Conservation (phyloP, 2,888 invertebrate genomes). For the Schizaphis graminum region DNA sequence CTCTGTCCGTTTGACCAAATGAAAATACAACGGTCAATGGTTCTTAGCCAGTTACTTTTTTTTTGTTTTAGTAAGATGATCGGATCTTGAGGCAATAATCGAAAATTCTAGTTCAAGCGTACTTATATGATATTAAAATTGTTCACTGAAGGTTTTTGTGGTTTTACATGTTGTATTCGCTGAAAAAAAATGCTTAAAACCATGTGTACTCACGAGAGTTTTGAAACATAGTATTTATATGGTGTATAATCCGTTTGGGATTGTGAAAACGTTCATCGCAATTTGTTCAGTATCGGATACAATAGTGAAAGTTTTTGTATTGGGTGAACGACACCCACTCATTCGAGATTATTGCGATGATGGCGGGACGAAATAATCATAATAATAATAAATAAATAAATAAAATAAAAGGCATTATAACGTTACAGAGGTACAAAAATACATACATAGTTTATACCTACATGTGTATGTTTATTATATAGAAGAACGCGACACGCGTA, state of each 20-base stretch:
- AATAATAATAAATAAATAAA: constrained; percentile 6
- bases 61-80: not conserved
- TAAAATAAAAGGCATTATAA: not conserved
- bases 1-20: not conserved
- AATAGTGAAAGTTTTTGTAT: constrained; percentile 53
- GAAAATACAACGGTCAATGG: not conserved
- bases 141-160: not conserved
- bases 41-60: not conserved
- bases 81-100: not conserved
- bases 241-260: constrained; percentile 15
- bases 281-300: constrained; percentile 50
- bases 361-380: constrained; percentile 15
- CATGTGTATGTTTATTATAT: constrained; percentile 1
- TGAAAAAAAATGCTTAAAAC: not conserved
- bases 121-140: not conserved
- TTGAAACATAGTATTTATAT: not conserved
- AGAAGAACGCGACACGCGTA: not conserved
- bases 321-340: constrained; percentile 46
- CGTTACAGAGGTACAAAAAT: not conserved
- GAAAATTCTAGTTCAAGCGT: not conserved
- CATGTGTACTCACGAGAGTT: not conserved
- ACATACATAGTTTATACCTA: not conserved
- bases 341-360: not conserved
- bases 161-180: not conserved
- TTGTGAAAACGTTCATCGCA: constrained; percentile 46